A percentile compares a stretch with the other conserved stretches of the same genome.
Conservation (phyloP, 1,140 invertebrate species). For the Dermatophagoides farinae region DNA sequence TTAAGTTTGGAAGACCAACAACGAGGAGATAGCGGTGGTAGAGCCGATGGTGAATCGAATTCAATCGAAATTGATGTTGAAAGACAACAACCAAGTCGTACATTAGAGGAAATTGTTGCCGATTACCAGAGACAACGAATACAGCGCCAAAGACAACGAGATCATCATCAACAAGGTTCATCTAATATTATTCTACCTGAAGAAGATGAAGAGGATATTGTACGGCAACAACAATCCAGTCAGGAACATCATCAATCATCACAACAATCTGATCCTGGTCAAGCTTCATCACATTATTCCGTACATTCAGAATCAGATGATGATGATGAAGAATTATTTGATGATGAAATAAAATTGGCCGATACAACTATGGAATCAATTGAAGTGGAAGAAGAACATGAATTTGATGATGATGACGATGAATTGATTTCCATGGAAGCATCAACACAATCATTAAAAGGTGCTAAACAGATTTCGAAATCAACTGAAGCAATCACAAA, state of each 20-base stretch:
- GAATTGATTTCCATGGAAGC: not conserved
- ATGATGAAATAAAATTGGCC: conserved; percentile 11
- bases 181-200: too few relatives aligned
- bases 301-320: conserved; percentile 5
- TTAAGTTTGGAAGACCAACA: conserved; percentile 53
- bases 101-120: too few relatives aligned
- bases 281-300: not conserved
- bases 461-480: not conserved
- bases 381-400: not conserved
- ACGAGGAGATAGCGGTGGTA: not conserved
- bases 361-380: conserved; percentile 8
- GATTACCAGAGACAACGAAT: too few relatives aligned
- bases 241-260: not conserved
- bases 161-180: too few relatives aligned
- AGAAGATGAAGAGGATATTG: too few relatives aligned
- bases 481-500: not conserved
- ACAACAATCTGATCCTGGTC: not conserved
- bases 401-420: not conserved
- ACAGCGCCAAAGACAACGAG: too few relatives aligned
- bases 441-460: not conserved
- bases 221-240: not conserved
- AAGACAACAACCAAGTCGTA: not conserved
- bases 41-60: not conserved
- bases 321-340: conserved; percentile 6
- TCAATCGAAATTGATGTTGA: too few relatives aligned